Conservation (phyloP, 2,113 vertebrate genomes). For the Addax nasomaculatus region DNA sequence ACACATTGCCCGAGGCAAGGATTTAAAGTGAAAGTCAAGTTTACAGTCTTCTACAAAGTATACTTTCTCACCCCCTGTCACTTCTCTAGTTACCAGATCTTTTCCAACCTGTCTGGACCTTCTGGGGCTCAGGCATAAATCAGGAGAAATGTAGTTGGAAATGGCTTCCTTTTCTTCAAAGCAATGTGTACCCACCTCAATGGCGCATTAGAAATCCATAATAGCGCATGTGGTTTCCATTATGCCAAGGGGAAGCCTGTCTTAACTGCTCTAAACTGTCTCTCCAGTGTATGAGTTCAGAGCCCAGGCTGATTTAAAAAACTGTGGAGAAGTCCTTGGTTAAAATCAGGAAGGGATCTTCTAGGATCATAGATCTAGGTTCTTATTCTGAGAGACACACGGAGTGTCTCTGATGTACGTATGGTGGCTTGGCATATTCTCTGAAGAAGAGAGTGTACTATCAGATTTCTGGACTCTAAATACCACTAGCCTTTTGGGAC, state of each 20-base stretch:
- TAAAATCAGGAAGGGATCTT: background rate
- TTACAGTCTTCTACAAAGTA: constrained; percentile 71
- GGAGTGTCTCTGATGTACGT: background rate
- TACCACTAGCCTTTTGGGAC: constrained; percentile 36
- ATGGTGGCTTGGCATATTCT: background rate
- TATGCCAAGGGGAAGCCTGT: constrained; percentile 64
- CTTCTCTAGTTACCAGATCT: constrained; percentile 83
- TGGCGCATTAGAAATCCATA: constrained; percentile 47
- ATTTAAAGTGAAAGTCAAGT: constrained; percentile 76
- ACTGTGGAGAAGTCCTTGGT: background rate
- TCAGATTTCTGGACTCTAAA: constrained; percentile 10
- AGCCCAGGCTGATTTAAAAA: background rate
- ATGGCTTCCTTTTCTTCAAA: constrained; percentile 78
- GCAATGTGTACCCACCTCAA: constrained; percentile 55
- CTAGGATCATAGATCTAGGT: background rate
- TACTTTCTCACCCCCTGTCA: constrained; percentile 52
- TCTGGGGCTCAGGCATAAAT: constrained; percentile 84
- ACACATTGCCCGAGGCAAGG: constrained; percentile 76
- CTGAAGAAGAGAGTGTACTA: background rate
- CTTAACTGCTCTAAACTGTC: background rate
- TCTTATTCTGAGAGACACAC: background rate
- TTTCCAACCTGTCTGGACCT: constrained; percentile 81
- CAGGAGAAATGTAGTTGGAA: constrained; percentile 82
- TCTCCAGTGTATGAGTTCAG: background rate
- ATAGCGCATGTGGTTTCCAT: constrained; percentile 72